Conservation (phyloP, 2,888 invertebrate genomes). For the Notodonta ziczac region DNA sequence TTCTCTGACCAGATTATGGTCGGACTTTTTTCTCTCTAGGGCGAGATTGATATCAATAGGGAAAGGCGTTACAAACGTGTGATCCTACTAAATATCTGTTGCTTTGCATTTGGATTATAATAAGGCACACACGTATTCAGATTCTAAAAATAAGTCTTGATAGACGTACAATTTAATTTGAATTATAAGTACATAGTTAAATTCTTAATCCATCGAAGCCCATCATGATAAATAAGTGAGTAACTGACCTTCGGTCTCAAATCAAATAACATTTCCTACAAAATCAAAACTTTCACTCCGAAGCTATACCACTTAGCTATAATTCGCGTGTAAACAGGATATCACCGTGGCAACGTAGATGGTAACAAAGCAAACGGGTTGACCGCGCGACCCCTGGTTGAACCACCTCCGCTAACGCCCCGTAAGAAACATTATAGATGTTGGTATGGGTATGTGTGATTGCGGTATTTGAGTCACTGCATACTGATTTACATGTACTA, state of each 20-base stretch:
- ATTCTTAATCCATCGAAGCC: too few relatives aligned
- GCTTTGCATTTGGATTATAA: too few relatives aligned
- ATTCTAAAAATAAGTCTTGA: too few relatives aligned
- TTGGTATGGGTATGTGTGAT: not conserved
- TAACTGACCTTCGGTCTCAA: not conserved
- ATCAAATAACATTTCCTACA: not conserved
- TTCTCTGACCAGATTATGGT: too few relatives aligned
- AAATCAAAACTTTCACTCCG: not conserved
- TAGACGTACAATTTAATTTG: too few relatives aligned
- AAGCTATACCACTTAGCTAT: not conserved
- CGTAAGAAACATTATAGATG: not conserved
- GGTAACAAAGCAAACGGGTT: slow-evolving; percentile 41
- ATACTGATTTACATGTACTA: not conserved
- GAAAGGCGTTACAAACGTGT: too few relatives aligned
- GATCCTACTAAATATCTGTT: too few relatives aligned
- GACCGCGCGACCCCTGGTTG: slow-evolving; percentile 57
- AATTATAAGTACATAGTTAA: too few relatives aligned
- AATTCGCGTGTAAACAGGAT: slow-evolving; percentile 36
- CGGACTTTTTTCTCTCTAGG: too few relatives aligned
- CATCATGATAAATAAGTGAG: not conserved
- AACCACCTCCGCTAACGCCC: slow-evolving; percentile 43
- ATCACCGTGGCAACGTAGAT: slow-evolving; percentile 47
- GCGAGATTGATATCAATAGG: too few relatives aligned
- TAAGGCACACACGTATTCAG: too few relatives aligned
- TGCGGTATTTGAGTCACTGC: not conserved